Base-by-base conservation (phyloP, 2,888 invertebrate genomes). In the Anoplius nigerrimus region DNA sequence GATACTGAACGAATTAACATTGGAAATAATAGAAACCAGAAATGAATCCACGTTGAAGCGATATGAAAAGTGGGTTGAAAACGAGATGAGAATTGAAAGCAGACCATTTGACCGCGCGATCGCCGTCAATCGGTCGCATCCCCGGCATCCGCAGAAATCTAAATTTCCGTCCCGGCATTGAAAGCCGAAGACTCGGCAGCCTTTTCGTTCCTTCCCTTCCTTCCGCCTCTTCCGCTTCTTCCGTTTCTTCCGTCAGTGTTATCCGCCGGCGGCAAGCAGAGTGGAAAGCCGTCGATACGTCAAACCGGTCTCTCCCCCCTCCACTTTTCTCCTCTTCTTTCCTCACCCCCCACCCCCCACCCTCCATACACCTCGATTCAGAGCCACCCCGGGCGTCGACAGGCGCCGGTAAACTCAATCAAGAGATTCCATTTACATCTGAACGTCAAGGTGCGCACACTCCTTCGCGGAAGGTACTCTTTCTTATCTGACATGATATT, bases 341-440 rank as follows among this genome's bases (percentile, higher is more conserved):
- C 24, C 5, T 18, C 15, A 20, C n/a, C n/a, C 13, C n/a, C 1
- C 56, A 16, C 61, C 61, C n/a, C 24, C 18, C 16, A 18, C 45
- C 22, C 20, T n/a, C n/a, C n/a, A n/a, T n/a, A n/a, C n/a, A n/a
- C n/a, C 45, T 20, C 21, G 45, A 45, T 15, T 24, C 62, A 53
- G 22, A 65, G 69, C 48, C 52, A 65, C n/a, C 52, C 13, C 21
- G 56, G 22, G 42, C 66, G 63, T 66, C 53, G 62, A 64, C 45
- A 52, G 24, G 60, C 60, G 58, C 66, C 59, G 69, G 66, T 74
- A 76, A 78, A 78, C 78, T 78, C 76, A 76, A 78, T 78, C 79
- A 76, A 72, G 62, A 75, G 76, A 79, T 79, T 76, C 72, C 79
- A 76, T 76, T 79, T 78, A 70, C 74, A 74, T 74, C 68, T 79